Conservation (phyloP, 2,113 vertebrate species). For the Corythaixoides concolor region DNA sequence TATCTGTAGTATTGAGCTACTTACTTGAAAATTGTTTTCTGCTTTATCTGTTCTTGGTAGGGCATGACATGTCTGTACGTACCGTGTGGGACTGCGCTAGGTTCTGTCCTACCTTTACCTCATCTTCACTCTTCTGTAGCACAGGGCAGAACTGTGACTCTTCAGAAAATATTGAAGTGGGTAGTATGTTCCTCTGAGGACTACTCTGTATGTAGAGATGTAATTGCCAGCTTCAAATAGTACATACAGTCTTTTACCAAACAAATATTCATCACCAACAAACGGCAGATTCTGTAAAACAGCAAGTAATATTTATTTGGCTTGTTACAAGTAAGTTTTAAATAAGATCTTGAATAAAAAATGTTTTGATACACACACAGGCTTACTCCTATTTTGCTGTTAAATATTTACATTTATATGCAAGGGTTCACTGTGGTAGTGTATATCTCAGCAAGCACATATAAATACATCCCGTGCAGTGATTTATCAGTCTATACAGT, state of each 20-base stretch:
- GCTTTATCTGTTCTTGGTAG: neutral
- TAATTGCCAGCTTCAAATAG: neutral
- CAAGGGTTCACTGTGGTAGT: neutral
- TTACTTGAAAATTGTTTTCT: neutral
- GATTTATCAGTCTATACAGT: neutral
- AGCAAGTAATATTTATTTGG: neutral
- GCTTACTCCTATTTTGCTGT: neutral
- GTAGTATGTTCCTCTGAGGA: neutral
- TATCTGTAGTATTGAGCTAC: neutral
- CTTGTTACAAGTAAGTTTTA: neutral
- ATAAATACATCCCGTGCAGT: constrained; percentile 8
- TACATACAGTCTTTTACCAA: neutral
- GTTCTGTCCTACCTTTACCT: neutral
- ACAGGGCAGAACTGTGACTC: neutral
- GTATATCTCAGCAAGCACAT: neutral
- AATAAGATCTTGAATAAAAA: neutral
- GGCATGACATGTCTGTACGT: neutral
- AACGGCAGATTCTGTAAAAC: neutral
- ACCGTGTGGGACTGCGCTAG: fast-evolving
- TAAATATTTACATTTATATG: constrained; percentile 43
- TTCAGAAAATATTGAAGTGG: neutral
- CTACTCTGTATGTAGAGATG: neutral
- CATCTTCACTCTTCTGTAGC: fast-evolving
- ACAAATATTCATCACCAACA: neutral
- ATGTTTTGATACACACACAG: neutral